Evolutionary conservation across 2,797 vertebrate genomes (phyloP), one percentile per base, ranked within the genome.

Genomic region (Falco rusticolus): DNA sequence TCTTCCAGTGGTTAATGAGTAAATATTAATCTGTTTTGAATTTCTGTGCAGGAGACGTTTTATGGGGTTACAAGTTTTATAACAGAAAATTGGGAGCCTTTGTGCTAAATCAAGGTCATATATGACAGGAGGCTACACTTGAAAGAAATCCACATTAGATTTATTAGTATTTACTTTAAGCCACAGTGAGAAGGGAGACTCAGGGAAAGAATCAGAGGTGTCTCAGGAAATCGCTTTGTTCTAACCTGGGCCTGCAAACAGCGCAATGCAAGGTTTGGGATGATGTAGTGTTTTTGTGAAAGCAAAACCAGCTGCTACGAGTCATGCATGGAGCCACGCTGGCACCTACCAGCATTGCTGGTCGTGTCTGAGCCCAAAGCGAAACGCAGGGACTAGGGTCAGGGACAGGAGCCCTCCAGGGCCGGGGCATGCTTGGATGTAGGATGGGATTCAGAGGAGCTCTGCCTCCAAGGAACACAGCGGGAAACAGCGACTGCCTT

Each of bases 1-100:
- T 77, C 60, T 90, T 91, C 76, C 78, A 89, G 78, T 21, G 61
- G 65, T 60, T 74, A 71, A 75, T 25, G 66, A 56, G 41, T 71
- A 87, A 87, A 84, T 68, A 71, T 34, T 60, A 39, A 78, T 57
- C 28, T 70, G 53, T 6, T 84, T 33, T 63, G 66, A 81, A 41
- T 71, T 71, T 91, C 84, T 89, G 71, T 37, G 25, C 39, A 59
- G 65, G 48, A 95, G 47, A 50, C 0, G 0, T 79, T 91, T 89
- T 50, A 72, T 3, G 3, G 7, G 21, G 29, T 74, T 93, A 28
- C 24, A 77, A 39, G 43, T 91, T 66, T 48, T 68, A 28, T 74
- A 85, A 31, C 20, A 74, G 86, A 90, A 80, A 82, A 66, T 3
- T n/a, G 31, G 57, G 71, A 83, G 48, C 24, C 68, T 77, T 43